These are phyloP conservation scores for Pentalonia nigronervosa DNA, from an alignment of 1,140 invertebrate genomes.

Conservation along the genomic window DNA sequence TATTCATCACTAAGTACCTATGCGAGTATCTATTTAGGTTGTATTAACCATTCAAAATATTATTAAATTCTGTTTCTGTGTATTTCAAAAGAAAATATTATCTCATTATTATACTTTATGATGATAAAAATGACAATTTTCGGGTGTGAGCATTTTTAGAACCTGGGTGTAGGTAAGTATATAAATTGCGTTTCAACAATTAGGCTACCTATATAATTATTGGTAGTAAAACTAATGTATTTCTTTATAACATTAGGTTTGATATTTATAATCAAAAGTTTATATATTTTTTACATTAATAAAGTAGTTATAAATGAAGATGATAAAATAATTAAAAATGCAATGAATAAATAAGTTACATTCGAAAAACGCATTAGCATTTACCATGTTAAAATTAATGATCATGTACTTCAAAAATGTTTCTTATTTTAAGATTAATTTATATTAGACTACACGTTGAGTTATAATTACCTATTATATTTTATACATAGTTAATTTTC, in stretches of 20 bases:
- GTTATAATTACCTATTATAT: background rate
- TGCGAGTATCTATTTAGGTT: background rate
- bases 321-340: background rate
- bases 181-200: background rate
- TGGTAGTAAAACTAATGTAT: background rate
- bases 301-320: background rate
- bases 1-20: background rate
- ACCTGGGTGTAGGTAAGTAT: background rate
- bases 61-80: background rate
- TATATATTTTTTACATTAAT: background rate
- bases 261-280: background rate
- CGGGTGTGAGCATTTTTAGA: background rate
- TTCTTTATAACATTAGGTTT: background rate
- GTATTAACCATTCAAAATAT: background rate
- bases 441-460: background rate
- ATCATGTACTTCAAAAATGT: background rate
- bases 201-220: background rate
- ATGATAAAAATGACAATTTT: background rate
- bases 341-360: background rate
- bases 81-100: background rate
- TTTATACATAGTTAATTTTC: background rate
- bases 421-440: background rate
- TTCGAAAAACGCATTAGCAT: background rate
- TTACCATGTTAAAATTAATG: background rate
- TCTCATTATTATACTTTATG: background rate